These are phyloP conservation scores for Samia ricini DNA, from an alignment of 1,140 invertebrate species.

Conservation along the genomic window DNA sequence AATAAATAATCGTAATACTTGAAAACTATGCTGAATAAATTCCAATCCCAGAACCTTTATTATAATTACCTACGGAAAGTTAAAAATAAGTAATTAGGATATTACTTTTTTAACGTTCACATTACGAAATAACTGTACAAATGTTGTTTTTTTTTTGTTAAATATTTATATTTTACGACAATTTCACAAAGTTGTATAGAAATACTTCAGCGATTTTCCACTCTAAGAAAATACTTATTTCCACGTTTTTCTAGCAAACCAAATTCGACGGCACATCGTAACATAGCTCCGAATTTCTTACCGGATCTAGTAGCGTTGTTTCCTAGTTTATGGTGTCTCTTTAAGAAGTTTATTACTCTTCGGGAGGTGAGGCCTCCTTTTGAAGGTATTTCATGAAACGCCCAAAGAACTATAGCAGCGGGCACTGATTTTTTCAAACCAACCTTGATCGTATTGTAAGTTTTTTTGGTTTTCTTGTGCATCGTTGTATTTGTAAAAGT, in stretches of 20 bases:
- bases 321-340: slow-evolving; percentile 33
- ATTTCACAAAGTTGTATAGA: background rate
- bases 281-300: slow-evolving; percentile 38
- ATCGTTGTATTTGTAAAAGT: background rate
- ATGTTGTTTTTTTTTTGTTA: background rate
- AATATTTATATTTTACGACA: background rate
- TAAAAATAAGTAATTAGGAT: no score
- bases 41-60: no score
- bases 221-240: slow-evolving; percentile 32
- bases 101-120: no score
- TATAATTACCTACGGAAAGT: no score
- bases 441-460: slow-evolving; percentile 31
- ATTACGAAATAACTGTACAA: background rate
- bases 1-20: no score
- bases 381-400: slow-evolving; percentile 42
- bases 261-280: slow-evolving; percentile 44
- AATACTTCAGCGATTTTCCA: slow-evolving; percentile 1
- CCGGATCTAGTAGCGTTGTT: slow-evolving; percentile 36
- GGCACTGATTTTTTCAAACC: slow-evolving; percentile 35
- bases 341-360: slow-evolving; percentile 42
- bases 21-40: no score
- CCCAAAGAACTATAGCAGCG: slow-evolving; percentile 46
- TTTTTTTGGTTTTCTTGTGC: slow-evolving; percentile 10
- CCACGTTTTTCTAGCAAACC: slow-evolving; percentile 41
- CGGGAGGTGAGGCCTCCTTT: slow-evolving; percentile 37